A percentile compares a stretch with the other conserved stretches of the same genome.
Conservation (phyloP, 2,888 invertebrate species). For the Hyposoter dolosus region DNA sequence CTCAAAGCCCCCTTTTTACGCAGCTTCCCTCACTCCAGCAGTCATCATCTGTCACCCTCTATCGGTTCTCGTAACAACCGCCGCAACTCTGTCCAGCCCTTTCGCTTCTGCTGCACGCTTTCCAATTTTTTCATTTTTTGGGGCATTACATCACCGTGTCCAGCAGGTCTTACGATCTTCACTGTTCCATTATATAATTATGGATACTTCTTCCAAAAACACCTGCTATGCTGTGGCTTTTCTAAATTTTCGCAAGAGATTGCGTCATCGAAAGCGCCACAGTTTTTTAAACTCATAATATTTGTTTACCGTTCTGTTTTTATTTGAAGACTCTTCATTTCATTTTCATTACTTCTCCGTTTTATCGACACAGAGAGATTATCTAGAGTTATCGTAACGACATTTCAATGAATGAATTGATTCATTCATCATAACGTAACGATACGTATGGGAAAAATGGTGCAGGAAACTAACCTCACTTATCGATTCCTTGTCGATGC, state of each 20-base stretch:
- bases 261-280: neutral
- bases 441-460: neutral
- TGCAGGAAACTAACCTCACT: constrained; percentile 2
- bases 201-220: neutral
- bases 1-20: neutral
- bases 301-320: neutral
- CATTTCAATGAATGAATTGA: neutral
- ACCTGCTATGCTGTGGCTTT: neutral
- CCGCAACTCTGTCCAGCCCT: neutral
- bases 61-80: constrained; percentile 17
- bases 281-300: neutral
- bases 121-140: neutral
- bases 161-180: constrained; percentile 3
- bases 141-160: neutral
- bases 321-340: neutral
- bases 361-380: neutral
- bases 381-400: neutral
- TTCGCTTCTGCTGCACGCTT: neutral
- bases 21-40: constrained; percentile 25
- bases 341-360: neutral
- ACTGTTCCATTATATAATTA: neutral
- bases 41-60: constrained; percentile 37
- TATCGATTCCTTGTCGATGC: neutral
- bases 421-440: constrained; percentile 2
- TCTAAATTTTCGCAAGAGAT: neutral